Evolutionary conservation across 2,888 invertebrate species (phyloP).

Genomic region (Cryptocheilus praepositus): DNA sequence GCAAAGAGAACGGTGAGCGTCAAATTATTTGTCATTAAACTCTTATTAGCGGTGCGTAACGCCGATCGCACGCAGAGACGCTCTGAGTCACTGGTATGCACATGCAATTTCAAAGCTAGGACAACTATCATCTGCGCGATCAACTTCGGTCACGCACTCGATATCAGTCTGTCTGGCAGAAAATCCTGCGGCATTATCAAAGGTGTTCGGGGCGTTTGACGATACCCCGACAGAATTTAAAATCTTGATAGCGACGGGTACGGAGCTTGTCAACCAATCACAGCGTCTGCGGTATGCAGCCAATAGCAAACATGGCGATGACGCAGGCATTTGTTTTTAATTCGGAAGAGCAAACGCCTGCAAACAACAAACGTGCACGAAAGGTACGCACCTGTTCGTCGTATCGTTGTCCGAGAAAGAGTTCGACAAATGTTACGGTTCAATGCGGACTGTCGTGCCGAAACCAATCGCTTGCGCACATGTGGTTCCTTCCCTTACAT

Average conservation of each 20-base stretch:
- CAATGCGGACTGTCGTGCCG: no score
- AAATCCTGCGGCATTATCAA: neutral
- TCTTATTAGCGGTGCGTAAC: slow-evolving; percentile 24
- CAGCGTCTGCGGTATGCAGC: slow-evolving; percentile 24
- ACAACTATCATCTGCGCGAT: no score
- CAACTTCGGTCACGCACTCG: no score
- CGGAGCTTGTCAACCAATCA: slow-evolving; percentile 27
- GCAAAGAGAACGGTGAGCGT: slow-evolving; percentile 21
- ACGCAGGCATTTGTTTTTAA: slow-evolving; percentile 21
- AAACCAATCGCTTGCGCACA: no score
- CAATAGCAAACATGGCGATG: slow-evolving; percentile 37
- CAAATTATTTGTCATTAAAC: slow-evolving; percentile 41
- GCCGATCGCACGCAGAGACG: slow-evolving; percentile 7
- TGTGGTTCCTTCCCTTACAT: neutral
- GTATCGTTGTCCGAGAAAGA: neutral
- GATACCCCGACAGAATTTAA: slow-evolving; percentile 24
- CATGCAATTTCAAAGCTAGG: neutral
- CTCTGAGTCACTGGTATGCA: neutral
- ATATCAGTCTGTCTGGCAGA: no score
- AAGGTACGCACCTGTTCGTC: slow-evolving; percentile 2
- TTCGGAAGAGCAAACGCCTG: slow-evolving; percentile 3
- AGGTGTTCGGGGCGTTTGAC: neutral
- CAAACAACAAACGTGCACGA: neutral
- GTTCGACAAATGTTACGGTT: neutral
- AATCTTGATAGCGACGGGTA: slow-evolving; percentile 23